These are phyloP conservation scores for Manis pentadactyla DNA, from an alignment of 2,797 vertebrate species.

Conservation along the genomic window DNA sequence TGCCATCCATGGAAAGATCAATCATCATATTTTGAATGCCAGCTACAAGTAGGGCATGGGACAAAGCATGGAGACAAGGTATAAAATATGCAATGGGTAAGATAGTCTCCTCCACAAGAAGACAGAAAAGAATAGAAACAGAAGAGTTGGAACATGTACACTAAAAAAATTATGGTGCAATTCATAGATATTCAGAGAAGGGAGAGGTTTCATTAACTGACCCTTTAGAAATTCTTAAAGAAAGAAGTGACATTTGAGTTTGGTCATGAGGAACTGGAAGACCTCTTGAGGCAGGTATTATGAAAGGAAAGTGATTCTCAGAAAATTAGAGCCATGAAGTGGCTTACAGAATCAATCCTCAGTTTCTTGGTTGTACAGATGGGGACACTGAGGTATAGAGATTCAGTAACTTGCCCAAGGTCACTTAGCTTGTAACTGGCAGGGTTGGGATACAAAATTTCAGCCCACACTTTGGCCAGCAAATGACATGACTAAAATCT, in stretches of 20 bases:
- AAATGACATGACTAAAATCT: background rate
- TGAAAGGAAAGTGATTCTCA: background rate
- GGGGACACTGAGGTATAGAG: background rate
- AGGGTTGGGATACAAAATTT: background rate
- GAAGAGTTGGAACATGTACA: background rate
- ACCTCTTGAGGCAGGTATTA: background rate
- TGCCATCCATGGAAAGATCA: background rate
- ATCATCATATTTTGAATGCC: background rate
- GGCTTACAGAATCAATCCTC: background rate
- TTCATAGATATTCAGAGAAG: constrained; percentile 27
- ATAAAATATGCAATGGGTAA: background rate
- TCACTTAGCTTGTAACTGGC: background rate
- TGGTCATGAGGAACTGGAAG: background rate
- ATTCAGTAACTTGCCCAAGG: background rate
- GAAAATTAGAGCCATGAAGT: background rate
- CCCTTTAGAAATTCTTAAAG: background rate
- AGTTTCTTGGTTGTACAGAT: background rate
- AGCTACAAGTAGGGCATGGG: background rate
- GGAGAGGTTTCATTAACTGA: background rate
- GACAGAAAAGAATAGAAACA: background rate
- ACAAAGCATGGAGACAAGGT: background rate
- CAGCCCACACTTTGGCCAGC: background rate
- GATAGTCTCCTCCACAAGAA: background rate
- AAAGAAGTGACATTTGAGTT: background rate
- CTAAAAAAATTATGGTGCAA: background rate